Evolutionary conservation across 2,888 invertebrate genomes (phyloP).

Genomic region (Philereme vetulata): DNA sequence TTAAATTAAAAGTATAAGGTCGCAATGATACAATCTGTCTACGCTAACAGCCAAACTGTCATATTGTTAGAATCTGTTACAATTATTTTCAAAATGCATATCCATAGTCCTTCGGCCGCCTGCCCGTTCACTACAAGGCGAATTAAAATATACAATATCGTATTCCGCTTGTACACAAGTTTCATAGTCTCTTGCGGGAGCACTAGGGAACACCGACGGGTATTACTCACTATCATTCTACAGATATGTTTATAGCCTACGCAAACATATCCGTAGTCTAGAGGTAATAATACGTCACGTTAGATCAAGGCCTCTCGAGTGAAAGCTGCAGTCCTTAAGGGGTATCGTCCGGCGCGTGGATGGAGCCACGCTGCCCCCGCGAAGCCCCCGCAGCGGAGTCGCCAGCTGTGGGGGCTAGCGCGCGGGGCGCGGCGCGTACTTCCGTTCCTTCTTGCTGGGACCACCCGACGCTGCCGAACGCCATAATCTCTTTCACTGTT

Average conservation of each 20-base stretch:
- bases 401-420: slow-evolving; percentile 1
- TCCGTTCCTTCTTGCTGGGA: slow-evolving; percentile 72
- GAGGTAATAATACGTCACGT: slow-evolving; percentile 10
- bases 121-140: slow-evolving; percentile 18
- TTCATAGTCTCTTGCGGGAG: slow-evolving; percentile 29
- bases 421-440: slow-evolving; percentile 41
- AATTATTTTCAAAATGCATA: slow-evolving; percentile 32
- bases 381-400: not conserved
- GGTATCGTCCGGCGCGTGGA: slow-evolving; percentile 1
- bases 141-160: slow-evolving; percentile 33
- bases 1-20: no score
- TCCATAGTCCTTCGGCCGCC: slow-evolving; percentile 20
- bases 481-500: slow-evolving; percentile 77
- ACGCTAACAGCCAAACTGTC: slow-evolving; percentile 20
- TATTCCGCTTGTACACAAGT: slow-evolving; percentile 27
- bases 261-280: not conserved
- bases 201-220: no score
- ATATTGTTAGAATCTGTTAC: slow-evolving; percentile 16
- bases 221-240: no score
- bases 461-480: slow-evolving; percentile 72
- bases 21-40: not conserved
- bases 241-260: no score
- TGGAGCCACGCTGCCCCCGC: not conserved
- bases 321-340: slow-evolving; percentile 21
- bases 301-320: slow-evolving; percentile 17